Evolutionary conservation across 2,113 vertebrate species (phyloP).

Genomic region (Glaucidium brasilianum): DNA sequence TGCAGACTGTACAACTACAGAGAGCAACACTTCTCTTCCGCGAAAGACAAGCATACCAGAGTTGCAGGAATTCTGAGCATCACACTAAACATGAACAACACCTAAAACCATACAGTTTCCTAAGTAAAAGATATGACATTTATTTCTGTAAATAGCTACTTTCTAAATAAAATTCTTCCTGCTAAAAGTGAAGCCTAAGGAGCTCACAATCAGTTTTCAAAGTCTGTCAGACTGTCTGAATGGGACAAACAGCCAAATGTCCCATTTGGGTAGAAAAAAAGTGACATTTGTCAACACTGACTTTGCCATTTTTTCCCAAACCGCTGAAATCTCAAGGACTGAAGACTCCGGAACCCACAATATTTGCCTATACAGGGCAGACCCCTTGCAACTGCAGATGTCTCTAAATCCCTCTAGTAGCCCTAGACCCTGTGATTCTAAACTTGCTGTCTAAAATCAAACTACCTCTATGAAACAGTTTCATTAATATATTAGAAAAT

Average conservation of each 20-base stretch:
- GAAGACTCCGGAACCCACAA: neutral
- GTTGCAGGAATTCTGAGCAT: neutral
- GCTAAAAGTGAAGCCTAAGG: neutral
- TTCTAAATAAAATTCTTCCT: neutral
- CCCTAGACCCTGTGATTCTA: neutral
- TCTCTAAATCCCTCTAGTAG: neutral
- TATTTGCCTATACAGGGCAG: neutral
- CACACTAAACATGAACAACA: neutral
- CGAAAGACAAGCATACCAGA: neutral
- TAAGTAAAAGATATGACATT: neutral
- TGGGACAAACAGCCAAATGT: neutral
- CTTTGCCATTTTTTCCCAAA: neutral
- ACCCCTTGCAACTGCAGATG: neutral
- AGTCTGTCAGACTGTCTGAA: neutral
- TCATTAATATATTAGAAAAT: neutral
- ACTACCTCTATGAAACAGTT: neutral
- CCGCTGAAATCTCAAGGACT: neutral
- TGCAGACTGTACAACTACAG: neutral
- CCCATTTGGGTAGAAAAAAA: neutral
- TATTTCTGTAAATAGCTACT: neutral
- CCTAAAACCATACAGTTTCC: neutral
- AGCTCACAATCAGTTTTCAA: neutral
- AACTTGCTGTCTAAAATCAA: neutral
- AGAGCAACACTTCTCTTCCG: neutral
- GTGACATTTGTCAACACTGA: accelerated